phyloP scores from a whole-genome alignment of 2,113 vertebrate genomes.

The Daubentonia madagascariensis region DNA sequence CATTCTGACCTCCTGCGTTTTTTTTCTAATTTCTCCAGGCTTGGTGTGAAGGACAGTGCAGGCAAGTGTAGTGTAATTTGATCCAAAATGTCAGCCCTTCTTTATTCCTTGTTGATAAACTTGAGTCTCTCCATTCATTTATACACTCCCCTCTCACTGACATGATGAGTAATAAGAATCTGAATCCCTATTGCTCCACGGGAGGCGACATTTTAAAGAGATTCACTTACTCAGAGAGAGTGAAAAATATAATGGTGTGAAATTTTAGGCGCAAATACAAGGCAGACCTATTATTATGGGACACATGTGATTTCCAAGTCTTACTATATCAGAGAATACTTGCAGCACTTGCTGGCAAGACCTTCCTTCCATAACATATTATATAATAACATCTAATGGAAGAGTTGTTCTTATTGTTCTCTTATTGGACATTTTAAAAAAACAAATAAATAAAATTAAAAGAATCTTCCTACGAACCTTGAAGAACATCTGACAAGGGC shows the following conservation, averaged over 20 bases:
- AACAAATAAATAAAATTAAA: not conserved
- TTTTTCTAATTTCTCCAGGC: not conserved
- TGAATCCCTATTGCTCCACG: not conserved
- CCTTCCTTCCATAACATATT: not conserved
- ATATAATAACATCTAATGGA: not conserved
- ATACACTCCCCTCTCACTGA: not conserved
- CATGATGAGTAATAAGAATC: not conserved
- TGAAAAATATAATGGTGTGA: not conserved
- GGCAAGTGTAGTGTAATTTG: not conserved
- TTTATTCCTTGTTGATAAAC: not conserved
- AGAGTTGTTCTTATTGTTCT: not conserved
- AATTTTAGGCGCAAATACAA: not conserved
- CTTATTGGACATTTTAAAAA: not conserved
- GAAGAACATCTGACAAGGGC: not conserved
- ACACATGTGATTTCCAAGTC: not conserved
- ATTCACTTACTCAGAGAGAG: not conserved
- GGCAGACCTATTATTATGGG: not conserved
- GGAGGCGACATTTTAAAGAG: not conserved
- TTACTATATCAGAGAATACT: not conserved
- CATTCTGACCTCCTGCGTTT: not conserved
- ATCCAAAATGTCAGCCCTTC: not conserved
- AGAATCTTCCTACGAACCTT: not conserved
- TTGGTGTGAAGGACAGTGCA: not conserved
- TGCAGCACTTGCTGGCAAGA: not conserved
- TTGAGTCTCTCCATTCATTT: not conserved